Conservation (phyloP, 2,113 vertebrate species). For the Campylomormyrus tamandua region DNA sequence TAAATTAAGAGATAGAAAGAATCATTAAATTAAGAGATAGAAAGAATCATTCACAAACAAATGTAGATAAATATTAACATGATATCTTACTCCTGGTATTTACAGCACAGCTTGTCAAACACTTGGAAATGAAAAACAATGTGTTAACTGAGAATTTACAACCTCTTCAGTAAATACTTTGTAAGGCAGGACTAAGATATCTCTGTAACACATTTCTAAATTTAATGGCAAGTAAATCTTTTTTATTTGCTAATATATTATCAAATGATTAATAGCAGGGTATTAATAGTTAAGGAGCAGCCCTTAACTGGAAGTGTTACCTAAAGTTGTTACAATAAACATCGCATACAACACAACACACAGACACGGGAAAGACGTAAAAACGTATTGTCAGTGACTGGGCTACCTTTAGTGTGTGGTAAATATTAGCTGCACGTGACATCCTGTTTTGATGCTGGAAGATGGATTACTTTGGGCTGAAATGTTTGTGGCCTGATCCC, state of each 20-base stretch:
- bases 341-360: neutral
- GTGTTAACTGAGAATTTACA: neutral
- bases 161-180: neutral
- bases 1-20: neutral
- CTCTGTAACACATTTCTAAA: neutral
- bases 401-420: neutral
- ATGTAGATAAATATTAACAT: neutral
- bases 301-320: neutral
- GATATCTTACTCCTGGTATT: neutral
- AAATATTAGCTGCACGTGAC: neutral
- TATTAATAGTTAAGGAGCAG: neutral
- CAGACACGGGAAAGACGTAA: neutral
- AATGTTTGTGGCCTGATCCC: neutral
- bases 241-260: neutral
- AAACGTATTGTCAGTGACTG: neutral
- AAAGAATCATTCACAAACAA: neutral
- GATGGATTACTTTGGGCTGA: neutral
- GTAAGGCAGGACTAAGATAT: neutral
- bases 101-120: neutral
- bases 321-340: neutral
- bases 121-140: neutral
- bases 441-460: neutral
- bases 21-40: neutral
- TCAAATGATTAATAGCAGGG: neutral
- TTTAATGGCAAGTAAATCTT: neutral